These are phyloP conservation scores for Drosophila phalerata DNA, from an alignment of 2,888 invertebrate genomes.

Conservation along the genomic window DNA sequence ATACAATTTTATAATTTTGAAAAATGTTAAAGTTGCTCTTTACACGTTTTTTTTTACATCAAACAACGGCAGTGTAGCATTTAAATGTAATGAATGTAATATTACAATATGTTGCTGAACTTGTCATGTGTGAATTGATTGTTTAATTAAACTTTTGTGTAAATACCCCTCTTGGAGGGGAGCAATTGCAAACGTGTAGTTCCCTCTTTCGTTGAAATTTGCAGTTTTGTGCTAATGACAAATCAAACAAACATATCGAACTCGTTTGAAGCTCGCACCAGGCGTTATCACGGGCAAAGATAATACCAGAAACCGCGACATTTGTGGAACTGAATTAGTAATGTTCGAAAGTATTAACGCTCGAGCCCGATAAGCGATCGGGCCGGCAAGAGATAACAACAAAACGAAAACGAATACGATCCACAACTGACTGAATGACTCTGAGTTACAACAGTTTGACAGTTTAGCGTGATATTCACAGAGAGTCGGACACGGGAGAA, in stretches of 20 bases:
- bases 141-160: constrained; percentile 9
- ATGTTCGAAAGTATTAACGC: constrained; percentile 20
- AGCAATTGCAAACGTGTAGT: not conserved
- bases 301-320: constrained; percentile 20
- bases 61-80: not conserved
- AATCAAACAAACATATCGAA: constrained; percentile 47
- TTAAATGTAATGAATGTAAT: not conserved
- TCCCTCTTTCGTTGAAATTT: constrained; percentile 22
- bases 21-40: not conserved
- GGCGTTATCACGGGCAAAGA: constrained; percentile 42
- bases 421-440: constrained; percentile 9
- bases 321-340: constrained; percentile 51
- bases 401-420: constrained; percentile 29
- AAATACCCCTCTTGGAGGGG: not conserved
- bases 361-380: constrained; percentile 52
- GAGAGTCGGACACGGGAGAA: constrained; percentile 41
- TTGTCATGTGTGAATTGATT: constrained; percentile 14
- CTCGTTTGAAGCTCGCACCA: constrained; percentile 30
- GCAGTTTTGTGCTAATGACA: constrained; percentile 49
- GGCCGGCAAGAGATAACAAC: constrained; percentile 41
- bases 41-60: not conserved
- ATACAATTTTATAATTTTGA: constrained; percentile 3
- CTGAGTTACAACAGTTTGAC: constrained; percentile 11
- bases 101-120: not conserved
- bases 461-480: constrained; percentile 48